These are phyloP conservation scores for Clarias batrachus DNA, from an alignment of 2,113 vertebrate genomes.

Conservation along the genomic window DNA sequence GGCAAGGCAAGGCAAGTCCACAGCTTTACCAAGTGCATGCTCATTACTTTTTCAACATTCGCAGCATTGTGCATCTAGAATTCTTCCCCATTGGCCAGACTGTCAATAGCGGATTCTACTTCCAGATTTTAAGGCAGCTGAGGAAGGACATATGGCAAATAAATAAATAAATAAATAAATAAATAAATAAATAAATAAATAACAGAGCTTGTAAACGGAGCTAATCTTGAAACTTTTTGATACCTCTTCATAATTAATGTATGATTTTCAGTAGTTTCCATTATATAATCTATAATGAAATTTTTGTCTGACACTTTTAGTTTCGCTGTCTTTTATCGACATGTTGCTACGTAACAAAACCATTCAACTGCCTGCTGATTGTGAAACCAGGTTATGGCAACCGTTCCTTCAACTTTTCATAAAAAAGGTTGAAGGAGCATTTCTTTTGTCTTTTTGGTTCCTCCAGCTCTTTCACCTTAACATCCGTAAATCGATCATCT, in stretches of 20 bases:
- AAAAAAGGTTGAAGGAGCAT: neutral
- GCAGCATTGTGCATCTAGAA: too few species aligned
- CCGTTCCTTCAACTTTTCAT: neutral
- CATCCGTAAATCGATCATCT: neutral
- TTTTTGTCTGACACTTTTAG: neutral
- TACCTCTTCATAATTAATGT: neutral
- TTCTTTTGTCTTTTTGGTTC: neutral
- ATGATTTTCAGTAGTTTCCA: neutral
- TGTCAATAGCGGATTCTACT: too few species aligned
- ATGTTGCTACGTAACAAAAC: neutral
- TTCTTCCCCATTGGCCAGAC: too few species aligned
- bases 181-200: too few species aligned
- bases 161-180: too few species aligned
- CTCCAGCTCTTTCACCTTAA: neutral
- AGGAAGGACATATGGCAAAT: too few species aligned
- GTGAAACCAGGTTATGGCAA: neutral
- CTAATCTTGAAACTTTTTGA: too few species aligned
- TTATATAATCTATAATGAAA: neutral
- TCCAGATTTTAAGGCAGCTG: too few species aligned
- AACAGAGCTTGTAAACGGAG: too few species aligned
- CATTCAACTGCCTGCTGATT: neutral
- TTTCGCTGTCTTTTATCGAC: neutral
- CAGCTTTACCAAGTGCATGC: too few species aligned
- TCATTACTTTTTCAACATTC: too few species aligned
- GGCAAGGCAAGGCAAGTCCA: too few species aligned